Base-by-base conservation (phyloP, 2,888 invertebrate genomes). In the Cheilosia impressa region DNA sequence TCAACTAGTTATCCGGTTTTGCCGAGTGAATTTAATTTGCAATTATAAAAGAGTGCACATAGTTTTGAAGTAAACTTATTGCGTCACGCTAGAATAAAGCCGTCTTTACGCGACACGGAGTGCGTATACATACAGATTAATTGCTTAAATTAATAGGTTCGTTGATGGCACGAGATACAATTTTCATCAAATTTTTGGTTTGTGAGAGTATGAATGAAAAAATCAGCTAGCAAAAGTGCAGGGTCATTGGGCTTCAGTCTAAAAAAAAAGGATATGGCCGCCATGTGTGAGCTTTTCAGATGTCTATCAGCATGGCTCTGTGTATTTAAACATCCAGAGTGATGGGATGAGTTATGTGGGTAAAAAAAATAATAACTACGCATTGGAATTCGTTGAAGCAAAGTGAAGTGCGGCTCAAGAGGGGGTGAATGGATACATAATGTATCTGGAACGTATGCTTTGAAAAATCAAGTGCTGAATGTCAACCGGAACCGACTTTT, bases 351-450 rank as follows among this genome's bases (percentile, higher is more conserved):
- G 7, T 27, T 27, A 27, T 27, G 22, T 15, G 10, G 10, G 24
- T 27, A 13, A 1, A 7, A 34, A 34, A 43, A 31, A 22, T 31
- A 58, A n/a, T 31, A 66, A 75, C 58, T 76, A 76, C 76, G 60
- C 68, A 68, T 76, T 53, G 52, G 57, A 76, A 41, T 57, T n/a
- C 50, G 15, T 47, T 22, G 22, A 60, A 24, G 31, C 24, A 41
- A 50, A 22, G 34, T 10, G 19, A 31, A 53, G 13, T 17, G 24
- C 1, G 4, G 13, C 10, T 43, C 5, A 27, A 13, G n/a, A 41
- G 19, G 57, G 24, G 27, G 10, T 38, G 63, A 17, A 24, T 43
- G 60, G n/a, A 31, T 52, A 60, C 65, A 75, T 57, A 27, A 57
- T 38, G 38, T 57, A 65, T 31, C 24, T n/a, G 7, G n/a, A n/a